Conservation (phyloP, 1,140 invertebrate species). For the Agrypnia vestita region DNA sequence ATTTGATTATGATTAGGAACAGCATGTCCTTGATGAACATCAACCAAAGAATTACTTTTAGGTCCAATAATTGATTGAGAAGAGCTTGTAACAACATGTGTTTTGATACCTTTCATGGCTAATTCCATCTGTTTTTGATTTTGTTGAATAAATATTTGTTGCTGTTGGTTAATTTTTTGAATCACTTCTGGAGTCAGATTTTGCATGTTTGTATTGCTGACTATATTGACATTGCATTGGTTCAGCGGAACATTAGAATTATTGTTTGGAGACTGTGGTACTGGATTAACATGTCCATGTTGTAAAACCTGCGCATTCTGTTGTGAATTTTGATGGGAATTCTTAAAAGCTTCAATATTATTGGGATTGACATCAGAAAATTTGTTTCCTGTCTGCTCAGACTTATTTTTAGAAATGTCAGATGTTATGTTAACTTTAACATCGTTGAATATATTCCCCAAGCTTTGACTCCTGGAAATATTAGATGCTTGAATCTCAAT, state of each 20-base stretch:
- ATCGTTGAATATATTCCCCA: conserved; percentile 51
- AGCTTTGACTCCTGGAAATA: conserved; percentile 64
- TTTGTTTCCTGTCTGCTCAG: conserved; percentile 8
- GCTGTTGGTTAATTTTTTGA: conserved; percentile 75
- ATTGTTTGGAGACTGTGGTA: conserved; percentile 62
- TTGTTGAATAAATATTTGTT: conserved; percentile 74
- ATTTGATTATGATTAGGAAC: conserved; percentile 66
- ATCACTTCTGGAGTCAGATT: conserved; percentile 72
- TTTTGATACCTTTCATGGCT: conserved; percentile 72
- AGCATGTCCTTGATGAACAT: conserved; percentile 30
- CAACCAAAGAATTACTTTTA: conserved; percentile 52
- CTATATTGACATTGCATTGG: conserved; percentile 57
- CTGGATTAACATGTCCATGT: conserved; percentile 44
- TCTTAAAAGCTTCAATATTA: conserved; percentile 23
- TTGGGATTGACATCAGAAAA: conserved; percentile 20
- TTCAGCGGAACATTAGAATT: conserved; percentile 61
- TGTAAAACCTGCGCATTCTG: conserved; percentile 40
- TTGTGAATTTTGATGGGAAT: conserved; percentile 44
- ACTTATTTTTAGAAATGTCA: conserved; percentile 28
- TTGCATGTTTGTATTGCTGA: conserved; percentile 64
- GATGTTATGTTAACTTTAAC: conserved; percentile 29
- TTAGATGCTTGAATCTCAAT: conserved; percentile 72
- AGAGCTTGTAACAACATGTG: conserved; percentile 66
- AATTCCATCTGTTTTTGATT: conserved; percentile 73
- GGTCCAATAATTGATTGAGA: conserved; percentile 60